Evolutionary conservation across 2,113 vertebrate species (phyloP).

Genomic region (Myotis brandtii): DNA sequence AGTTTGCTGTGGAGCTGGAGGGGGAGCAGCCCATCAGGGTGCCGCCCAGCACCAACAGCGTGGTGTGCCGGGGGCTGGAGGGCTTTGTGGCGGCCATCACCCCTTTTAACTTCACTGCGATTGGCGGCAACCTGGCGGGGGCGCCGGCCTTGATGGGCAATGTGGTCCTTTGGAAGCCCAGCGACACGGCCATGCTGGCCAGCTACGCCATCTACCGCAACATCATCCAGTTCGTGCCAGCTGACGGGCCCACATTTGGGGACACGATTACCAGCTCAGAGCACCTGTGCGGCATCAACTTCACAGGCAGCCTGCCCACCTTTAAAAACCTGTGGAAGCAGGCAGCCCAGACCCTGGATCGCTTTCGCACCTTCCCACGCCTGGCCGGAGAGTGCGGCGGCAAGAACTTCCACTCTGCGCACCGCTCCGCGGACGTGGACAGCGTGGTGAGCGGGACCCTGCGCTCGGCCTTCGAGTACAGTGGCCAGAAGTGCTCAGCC

Average conservation of each 20-base stretch:
- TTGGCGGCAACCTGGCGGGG: conserved; percentile 96
- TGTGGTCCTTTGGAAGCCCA: conserved; percentile 98
- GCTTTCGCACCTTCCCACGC: conserved; percentile 93
- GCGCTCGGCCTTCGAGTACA: conserved; percentile 96
- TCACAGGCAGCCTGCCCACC: conserved; percentile 97
- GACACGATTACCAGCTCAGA: conserved; percentile 91
- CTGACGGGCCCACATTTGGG: conserved; percentile 93
- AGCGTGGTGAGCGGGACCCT: conserved; percentile 94
- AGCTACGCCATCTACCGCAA: conserved; percentile 93
- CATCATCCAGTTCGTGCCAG: conserved; percentile 95
- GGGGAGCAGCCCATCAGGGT: conserved; percentile 90
- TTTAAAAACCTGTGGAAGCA: conserved; percentile 97
- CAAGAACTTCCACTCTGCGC: conserved; percentile 98
- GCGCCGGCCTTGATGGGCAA: conserved; percentile 97
- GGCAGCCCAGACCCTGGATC: conserved; percentile 94
- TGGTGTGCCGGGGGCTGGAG: conserved; percentile 96
- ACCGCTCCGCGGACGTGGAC: conserved; percentile 90
- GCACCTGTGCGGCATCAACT: conserved; percentile 96
- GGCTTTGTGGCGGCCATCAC: conserved; percentile 96
- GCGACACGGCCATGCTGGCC: conserved; percentile 94
- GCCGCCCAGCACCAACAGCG: conserved; percentile 92
- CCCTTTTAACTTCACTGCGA: conserved; percentile 98
- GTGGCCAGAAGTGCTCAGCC: conserved; percentile 97
- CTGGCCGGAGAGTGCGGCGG: conserved; percentile 97
- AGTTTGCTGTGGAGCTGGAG: conserved; percentile 93